A percentile compares a stretch with the other conserved stretches of the same genome.
These are phyloP conservation scores for Papilio aristodemus DNA, from an alignment of 1,140 invertebrate species.

Conservation along the genomic window DNA sequence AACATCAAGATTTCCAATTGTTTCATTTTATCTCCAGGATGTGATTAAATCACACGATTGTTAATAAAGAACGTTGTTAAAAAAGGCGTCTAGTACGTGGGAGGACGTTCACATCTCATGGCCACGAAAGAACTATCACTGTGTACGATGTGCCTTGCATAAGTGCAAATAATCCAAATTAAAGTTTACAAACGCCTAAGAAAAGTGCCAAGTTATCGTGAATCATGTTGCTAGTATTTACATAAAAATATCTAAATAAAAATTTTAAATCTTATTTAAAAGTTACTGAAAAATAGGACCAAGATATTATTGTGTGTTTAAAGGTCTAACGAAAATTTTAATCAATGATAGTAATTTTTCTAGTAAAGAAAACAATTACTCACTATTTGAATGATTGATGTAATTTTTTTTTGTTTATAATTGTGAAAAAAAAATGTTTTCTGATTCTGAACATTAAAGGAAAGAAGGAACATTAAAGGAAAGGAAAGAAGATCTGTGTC, in stretches of 20 bases:
- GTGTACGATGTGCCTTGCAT: not conserved
- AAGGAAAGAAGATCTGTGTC: not conserved
- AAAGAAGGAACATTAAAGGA: too few relatives aligned
- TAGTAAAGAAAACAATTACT: too few relatives aligned
- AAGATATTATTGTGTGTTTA: too few relatives aligned
- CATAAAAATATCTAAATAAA: too few relatives aligned
- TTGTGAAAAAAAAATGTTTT: too few relatives aligned
- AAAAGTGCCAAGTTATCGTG: not conserved
- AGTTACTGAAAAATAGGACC: too few relatives aligned
- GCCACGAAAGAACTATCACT: slow-evolving; percentile 14
- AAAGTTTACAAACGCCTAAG: not conserved
- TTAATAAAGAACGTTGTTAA: not conserved
- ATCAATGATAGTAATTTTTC: too few relatives aligned
- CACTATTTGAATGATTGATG: too few relatives aligned
- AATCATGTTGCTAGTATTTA: not conserved
- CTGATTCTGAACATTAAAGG: too few relatives aligned
- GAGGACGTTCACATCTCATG: slow-evolving; percentile 27
- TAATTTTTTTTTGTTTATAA: too few relatives aligned
- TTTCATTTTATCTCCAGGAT: not conserved
- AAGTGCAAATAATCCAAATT: not conserved
- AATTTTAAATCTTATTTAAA: too few relatives aligned
- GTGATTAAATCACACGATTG: slow-evolving; percentile 15
- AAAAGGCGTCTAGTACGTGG: slow-evolving; percentile 6
- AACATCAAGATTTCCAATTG: slow-evolving; percentile 23
- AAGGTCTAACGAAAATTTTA: too few relatives aligned